Percentiles rank a stretch among this genome's conserved stretches.
Evolutionary conservation across 2,797 vertebrate genomes (phyloP).

Genomic region (Champsocephalus gunnari): DNA sequence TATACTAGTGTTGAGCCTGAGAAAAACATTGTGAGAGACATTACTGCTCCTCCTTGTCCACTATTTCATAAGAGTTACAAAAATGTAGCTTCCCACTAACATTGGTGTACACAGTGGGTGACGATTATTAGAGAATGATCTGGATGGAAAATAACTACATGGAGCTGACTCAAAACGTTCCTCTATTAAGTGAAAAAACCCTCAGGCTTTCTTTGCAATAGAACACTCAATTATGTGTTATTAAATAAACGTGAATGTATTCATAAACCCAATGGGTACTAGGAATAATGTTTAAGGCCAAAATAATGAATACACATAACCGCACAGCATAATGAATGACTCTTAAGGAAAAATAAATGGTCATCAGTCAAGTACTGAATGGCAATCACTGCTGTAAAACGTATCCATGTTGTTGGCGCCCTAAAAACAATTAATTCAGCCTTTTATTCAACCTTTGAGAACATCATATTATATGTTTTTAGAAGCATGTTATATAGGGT

Average conservation of each 20-base stretch:
- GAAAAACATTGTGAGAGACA: too few species aligned
- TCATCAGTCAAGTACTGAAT: neutral
- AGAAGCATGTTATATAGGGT: neutral
- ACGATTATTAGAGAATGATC: neutral
- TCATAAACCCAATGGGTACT: neutral
- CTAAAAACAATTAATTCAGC: neutral
- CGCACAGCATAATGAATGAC: neutral
- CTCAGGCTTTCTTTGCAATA: neutral
- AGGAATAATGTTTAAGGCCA: neutral
- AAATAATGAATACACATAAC: neutral
- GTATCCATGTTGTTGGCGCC: neutral
- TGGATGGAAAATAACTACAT: constrained; percentile 30
- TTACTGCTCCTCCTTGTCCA: too few species aligned
- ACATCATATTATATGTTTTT: neutral
- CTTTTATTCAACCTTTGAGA: neutral
- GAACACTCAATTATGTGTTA: neutral
- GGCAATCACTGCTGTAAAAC: neutral
- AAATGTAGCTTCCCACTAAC: too few species aligned
- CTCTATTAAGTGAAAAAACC: too few species aligned
- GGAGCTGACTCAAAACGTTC: neutral
- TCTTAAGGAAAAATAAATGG: neutral
- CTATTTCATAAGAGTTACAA: too few species aligned
- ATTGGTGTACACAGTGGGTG: too few species aligned
- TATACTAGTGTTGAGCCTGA: too few species aligned
- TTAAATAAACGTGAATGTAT: neutral